Evolutionary conservation across 1,140 invertebrate species (phyloP).

Genomic region (Hyposmocoma kahamanoa): DNA sequence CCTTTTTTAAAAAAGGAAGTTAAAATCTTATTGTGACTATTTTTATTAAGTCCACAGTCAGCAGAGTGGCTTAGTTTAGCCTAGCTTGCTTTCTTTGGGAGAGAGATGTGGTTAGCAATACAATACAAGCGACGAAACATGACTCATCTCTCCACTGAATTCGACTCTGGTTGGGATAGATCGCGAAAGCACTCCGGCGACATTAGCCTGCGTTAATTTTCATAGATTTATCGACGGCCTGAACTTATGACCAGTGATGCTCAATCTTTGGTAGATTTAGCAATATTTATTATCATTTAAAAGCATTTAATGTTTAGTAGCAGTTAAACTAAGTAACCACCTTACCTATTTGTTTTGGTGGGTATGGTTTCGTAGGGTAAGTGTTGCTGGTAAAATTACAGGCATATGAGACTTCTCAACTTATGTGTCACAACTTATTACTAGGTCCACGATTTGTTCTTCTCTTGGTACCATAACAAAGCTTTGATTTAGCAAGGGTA

Average conservation of each 20-base stretch:
- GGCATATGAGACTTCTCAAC: too few species aligned
- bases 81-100: too few species aligned
- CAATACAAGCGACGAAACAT: too few species aligned
- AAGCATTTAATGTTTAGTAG: not conserved
- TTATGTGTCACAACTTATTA: not conserved
- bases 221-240: constrained; percentile 68
- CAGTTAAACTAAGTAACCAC: not conserved
- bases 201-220: constrained; percentile 60
- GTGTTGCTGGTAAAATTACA: too few species aligned
- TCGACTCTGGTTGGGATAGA: constrained; percentile 34
- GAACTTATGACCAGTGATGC: constrained; percentile 35
- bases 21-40: too few species aligned
- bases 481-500: not conserved
- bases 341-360: not conserved
- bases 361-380: too few species aligned
- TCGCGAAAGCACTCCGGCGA: constrained; percentile 65
- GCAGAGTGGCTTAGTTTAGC: too few species aligned
- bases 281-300: not conserved
- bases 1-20: too few species aligned
- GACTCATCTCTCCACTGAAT: too few species aligned
- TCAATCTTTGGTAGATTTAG: constrained; percentile 9
- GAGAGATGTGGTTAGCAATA: too few species aligned
- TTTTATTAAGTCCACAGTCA: too few species aligned
- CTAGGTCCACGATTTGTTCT: not conserved
- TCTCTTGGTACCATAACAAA: not conserved